These are phyloP conservation scores for Mustela nigripes DNA, from an alignment of 2,113 vertebrate species.

Conservation along the genomic window DNA sequence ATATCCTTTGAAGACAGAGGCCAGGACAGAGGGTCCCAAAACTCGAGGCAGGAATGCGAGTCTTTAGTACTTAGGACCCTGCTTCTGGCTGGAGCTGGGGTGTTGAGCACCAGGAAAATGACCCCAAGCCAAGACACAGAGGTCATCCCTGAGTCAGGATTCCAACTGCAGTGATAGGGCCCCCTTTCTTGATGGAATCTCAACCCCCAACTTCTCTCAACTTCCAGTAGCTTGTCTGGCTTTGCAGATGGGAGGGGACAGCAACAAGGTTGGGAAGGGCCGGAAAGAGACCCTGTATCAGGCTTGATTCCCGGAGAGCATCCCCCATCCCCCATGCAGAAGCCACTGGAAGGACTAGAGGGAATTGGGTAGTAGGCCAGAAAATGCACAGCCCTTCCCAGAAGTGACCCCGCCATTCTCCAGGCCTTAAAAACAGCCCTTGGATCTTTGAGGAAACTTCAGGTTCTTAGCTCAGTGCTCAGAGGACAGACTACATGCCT, in stretches of 20 bases:
- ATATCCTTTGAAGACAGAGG: not conserved
- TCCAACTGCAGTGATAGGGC: not conserved
- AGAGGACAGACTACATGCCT: not conserved
- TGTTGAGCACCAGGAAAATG: not conserved
- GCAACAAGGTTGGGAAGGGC: not conserved
- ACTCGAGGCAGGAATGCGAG: not conserved
- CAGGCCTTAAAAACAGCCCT: not conserved
- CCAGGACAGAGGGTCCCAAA: not conserved
- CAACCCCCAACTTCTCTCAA: slow-evolving; percentile 27
- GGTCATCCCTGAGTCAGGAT: not conserved
- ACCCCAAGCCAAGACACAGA: not conserved
- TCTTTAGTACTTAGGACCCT: not conserved
- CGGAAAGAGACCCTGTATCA: not conserved
- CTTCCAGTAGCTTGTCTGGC: not conserved
- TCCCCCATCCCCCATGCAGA: not conserved
- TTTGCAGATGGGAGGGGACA: not conserved
- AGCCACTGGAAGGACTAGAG: not conserved
- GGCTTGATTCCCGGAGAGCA: not conserved
- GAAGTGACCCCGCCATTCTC: not conserved
- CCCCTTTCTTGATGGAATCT: not conserved
- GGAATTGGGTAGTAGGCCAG: not conserved
- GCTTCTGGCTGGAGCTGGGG: not conserved
- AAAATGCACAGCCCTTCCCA: slow-evolving; percentile 21
- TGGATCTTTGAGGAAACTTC: not conserved
- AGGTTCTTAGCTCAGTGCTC: not conserved